Evolutionary conservation across 2,888 invertebrate species (phyloP).

Genomic region (Tiphia femorata): DNA sequence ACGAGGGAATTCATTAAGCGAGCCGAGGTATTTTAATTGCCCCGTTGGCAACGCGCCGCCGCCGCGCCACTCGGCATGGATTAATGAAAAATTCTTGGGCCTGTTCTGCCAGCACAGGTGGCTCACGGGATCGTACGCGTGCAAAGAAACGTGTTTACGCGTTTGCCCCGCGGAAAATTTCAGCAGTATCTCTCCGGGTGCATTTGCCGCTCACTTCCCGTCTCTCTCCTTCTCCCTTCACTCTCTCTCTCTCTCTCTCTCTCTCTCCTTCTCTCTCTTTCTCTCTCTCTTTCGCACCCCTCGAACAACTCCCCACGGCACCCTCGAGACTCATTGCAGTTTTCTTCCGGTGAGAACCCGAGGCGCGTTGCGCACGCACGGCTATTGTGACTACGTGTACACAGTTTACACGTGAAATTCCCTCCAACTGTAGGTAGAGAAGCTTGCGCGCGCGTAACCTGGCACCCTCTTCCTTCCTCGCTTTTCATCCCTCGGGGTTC

Average conservation of each 20-base stretch:
- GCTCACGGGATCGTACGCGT: not conserved
- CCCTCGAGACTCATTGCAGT: constrained; percentile 4
- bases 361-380: constrained; percentile 17
- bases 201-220: not conserved
- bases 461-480: constrained; percentile 18
- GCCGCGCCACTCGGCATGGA: not conserved
- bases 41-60: too few species aligned
- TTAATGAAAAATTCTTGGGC: constrained; percentile 9
- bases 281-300: constrained; percentile 9
- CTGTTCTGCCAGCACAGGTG: not conserved
- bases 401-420: constrained; percentile 16
- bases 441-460: too few species aligned
- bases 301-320: not conserved
- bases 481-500: constrained; percentile 11
- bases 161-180: not conserved
- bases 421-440: constrained; percentile 28
- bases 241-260: not conserved
- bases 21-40: not conserved
- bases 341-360: constrained; percentile 2
- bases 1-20: constrained; percentile 4
- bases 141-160: not conserved
- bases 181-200: not conserved
- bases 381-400: constrained; percentile 18
- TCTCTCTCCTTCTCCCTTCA: not conserved
- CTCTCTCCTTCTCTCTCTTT: not conserved